Conservation (phyloP, 2,113 vertebrate species). For the Notiomystis cincta region DNA sequence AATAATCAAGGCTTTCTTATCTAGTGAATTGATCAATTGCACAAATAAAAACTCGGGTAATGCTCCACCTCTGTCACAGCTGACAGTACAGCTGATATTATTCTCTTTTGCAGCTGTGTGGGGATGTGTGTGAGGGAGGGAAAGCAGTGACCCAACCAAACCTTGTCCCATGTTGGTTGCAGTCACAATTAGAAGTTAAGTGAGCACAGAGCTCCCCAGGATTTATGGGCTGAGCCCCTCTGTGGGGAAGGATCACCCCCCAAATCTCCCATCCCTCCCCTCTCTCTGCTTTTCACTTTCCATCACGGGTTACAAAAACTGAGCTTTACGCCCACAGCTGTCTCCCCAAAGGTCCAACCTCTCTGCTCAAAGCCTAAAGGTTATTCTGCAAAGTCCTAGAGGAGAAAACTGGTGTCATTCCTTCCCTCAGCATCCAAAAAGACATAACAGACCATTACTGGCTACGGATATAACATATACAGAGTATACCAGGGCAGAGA, state of each 20-base stretch:
- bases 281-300: background rate
- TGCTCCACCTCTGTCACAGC: background rate
- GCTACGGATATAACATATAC: slow-evolving; percentile 22
- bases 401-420: background rate
- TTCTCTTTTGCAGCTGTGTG: background rate
- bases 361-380: background rate
- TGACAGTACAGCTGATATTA: background rate
- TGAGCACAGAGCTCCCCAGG: background rate
- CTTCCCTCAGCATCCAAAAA: slow-evolving; percentile 21
- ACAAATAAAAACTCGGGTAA: background rate
- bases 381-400: background rate
- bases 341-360: background rate
- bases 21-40: background rate
- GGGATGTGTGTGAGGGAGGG: background rate
- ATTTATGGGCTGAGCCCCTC: background rate
- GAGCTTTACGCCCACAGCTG: background rate
- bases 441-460: slow-evolving; percentile 40
- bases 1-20: background rate
- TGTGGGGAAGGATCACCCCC: background rate
- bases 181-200: background rate
- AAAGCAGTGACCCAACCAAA: background rate
- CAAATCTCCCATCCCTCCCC: background rate
- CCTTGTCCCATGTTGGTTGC: background rate
- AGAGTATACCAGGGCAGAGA: slow-evolving; percentile 32
- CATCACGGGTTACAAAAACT: background rate